Evolutionary conservation across 2,888 invertebrate species (phyloP).

Genomic region (Molorchus minor): DNA sequence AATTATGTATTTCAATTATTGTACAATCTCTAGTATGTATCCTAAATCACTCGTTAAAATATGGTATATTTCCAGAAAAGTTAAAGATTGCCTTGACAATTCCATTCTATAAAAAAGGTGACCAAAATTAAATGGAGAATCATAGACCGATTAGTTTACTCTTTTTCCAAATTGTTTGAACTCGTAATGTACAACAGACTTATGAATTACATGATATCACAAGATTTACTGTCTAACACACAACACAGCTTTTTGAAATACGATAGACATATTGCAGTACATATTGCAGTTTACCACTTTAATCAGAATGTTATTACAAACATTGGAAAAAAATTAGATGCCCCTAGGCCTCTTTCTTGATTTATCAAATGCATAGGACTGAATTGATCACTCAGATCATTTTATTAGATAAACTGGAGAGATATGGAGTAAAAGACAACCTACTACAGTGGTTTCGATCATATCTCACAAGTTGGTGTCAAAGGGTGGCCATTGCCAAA

Average conservation of each 20-base stretch:
- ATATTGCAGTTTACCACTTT: not conserved
- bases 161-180: not conserved
- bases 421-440: not conserved
- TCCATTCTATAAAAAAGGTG: not conserved
- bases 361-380: not conserved
- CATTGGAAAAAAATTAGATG: not conserved
- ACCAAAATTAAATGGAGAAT: not conserved
- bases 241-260: not conserved
- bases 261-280: not conserved
- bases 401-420: not conserved
- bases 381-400: not conserved
- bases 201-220: not conserved
- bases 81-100: not conserved
- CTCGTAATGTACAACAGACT: not conserved
- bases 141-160: not conserved
- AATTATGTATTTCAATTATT: not conserved
- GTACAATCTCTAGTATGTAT: not conserved
- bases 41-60: not conserved
- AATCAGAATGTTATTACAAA: not conserved
- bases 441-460: not conserved
- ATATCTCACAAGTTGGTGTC: not conserved
- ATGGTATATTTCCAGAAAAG: not conserved
- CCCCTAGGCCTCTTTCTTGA: not conserved
- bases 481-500: not conserved
- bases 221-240: no score